Evolutionary conservation across 1,140 invertebrate species (phyloP).

Genomic region (Cotesia typhae): DNA sequence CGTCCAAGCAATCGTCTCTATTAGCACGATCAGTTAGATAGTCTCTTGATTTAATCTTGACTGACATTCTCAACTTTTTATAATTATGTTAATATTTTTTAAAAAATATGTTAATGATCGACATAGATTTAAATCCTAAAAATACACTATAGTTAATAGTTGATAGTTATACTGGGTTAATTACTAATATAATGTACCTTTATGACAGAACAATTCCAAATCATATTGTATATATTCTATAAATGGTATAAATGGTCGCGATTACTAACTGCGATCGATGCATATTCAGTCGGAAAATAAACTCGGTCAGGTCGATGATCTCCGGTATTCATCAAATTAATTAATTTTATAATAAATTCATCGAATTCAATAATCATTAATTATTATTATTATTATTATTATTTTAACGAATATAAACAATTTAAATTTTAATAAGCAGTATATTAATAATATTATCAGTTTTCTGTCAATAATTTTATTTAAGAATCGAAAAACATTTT

Average conservation of each 20-base stretch:
- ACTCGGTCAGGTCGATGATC: conserved; percentile 23
- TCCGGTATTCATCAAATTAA: conserved; percentile 33
- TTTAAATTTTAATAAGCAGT: no score
- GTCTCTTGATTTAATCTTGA: conserved; percentile 18
- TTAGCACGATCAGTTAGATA: conserved; percentile 16
- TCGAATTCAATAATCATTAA: conserved; percentile 22
- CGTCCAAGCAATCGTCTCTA: conserved; percentile 21
- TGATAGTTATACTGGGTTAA: no score
- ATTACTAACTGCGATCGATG: conserved; percentile 47
- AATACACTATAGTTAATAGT: no score
- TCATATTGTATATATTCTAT: no score
- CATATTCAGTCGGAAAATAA: conserved; percentile 33
- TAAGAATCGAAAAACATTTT: no score
- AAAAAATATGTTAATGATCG: no score
- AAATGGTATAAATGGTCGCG: background rate
- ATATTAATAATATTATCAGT: no score
- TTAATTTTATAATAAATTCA: conserved; percentile 34
- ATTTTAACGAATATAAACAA: background rate
- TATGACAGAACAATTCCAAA: no score
- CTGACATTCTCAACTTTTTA: conserved; percentile 3
- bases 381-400: background rate
- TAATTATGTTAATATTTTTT: no score
- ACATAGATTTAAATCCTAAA: no score
- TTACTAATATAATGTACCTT: no score
- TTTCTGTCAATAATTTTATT: no score